Conservation (phyloP, 2,113 vertebrate genomes). For the Dicrurus megarhynchus region DNA sequence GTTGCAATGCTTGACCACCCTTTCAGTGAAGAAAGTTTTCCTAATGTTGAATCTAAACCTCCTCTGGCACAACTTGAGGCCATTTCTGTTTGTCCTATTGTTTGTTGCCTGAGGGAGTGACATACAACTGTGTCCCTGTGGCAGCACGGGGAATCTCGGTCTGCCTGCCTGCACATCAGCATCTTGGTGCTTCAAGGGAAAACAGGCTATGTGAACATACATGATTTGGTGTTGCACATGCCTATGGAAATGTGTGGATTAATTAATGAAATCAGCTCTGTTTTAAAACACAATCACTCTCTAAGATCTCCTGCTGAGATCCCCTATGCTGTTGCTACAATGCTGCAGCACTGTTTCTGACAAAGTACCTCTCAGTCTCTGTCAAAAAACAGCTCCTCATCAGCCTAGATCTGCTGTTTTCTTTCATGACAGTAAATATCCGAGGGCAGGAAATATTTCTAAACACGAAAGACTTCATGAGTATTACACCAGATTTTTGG, state of each 20-base stretch:
- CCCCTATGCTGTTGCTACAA: not conserved
- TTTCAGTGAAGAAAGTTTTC: not conserved
- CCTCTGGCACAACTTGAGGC: not conserved
- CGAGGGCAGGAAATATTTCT: not conserved
- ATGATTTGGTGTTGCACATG: accelerated
- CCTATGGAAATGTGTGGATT: not conserved
- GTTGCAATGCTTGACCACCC: not conserved
- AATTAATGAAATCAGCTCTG: not conserved
- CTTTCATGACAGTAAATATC: not conserved
- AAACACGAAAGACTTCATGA: not conserved
- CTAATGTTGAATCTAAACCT: not conserved
- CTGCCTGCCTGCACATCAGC: not conserved
- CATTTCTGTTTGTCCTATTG: not conserved
- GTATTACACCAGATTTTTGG: not conserved
- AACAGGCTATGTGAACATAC: not conserved
- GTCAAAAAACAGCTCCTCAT: not conserved
- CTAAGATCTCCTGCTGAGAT: not conserved
- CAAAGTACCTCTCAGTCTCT: not conserved
- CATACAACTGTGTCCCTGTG: not conserved
- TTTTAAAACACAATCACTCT: not conserved
- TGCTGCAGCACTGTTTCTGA: not conserved
- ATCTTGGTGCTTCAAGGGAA: not conserved
- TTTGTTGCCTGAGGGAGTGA: not conserved
- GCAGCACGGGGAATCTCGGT: not conserved
- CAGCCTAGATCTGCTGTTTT: not conserved